These are phyloP conservation scores for Leguminivora glycinivorella DNA, from an alignment of 1,140 invertebrate genomes.

Conservation along the genomic window DNA sequence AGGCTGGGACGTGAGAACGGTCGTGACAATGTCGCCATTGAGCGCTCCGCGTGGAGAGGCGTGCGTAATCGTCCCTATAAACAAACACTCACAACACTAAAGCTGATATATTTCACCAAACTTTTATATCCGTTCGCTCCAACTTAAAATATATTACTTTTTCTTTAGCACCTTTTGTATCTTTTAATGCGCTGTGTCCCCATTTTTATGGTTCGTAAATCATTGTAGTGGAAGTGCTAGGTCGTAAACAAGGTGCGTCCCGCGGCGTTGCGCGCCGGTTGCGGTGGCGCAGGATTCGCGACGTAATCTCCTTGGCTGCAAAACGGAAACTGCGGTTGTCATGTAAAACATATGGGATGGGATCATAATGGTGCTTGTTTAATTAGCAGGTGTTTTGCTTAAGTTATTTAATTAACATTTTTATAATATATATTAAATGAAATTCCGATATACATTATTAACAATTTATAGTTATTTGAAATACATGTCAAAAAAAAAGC, in stretches of 20 bases:
- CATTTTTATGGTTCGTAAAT: conserved; percentile 77
- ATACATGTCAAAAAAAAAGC: too few relatives aligned
- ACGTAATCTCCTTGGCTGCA: neutral
- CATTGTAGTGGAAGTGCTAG: conserved; percentile 74
- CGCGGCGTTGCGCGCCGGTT: conserved; percentile 44
- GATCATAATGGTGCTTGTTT: neutral
- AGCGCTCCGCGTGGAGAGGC: conserved; percentile 52
- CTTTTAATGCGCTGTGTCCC: conserved; percentile 73
- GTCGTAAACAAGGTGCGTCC: conserved; percentile 70
- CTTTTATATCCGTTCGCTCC: conserved; percentile 73
- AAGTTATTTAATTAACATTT: too few relatives aligned
- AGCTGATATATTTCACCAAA: conserved; percentile 76
- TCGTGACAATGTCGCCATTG: conserved; percentile 54
- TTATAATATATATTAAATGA: too few relatives aligned
- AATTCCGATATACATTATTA: too few relatives aligned
- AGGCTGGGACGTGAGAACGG: conserved; percentile 41
- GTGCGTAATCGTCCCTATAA: conserved; percentile 68
- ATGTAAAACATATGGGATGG: neutral
- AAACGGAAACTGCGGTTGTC: neutral
- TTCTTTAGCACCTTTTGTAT: conserved; percentile 79
- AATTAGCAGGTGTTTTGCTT: too few relatives aligned
- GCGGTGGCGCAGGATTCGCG: conserved; percentile 23
- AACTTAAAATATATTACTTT: conserved; percentile 76
- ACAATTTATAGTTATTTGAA: too few relatives aligned
- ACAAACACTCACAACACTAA: conserved; percentile 72